Evolutionary conservation across 2,888 invertebrate genomes (phyloP), one percentile per base, ranked within the genome.

Genomic region (Hyposoter dolosus): DNA sequence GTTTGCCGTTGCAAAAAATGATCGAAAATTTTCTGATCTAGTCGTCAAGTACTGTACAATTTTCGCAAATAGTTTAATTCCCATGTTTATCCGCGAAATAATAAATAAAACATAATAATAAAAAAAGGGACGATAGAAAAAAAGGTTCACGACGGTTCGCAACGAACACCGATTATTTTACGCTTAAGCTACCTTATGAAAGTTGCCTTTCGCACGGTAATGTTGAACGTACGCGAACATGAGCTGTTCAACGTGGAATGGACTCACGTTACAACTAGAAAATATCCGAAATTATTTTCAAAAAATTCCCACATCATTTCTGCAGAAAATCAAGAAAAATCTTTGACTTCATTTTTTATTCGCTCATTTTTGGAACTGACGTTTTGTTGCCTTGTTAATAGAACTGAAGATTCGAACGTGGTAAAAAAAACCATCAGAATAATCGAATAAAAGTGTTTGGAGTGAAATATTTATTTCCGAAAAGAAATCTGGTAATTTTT

Each of bases 141-240:
- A 66, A 40, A 53, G 43, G n/a, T 69, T 23, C 7, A 60, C 32
- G 78, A 83, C 66, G 74, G 69, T 85, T 85, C 63, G 68, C 68
- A 78, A 82, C 82, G 84, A n/a, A 32, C 66, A 69, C 45, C 85
- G 78, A 85, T 85, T 85, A 85, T 85, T 85, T 82, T 53, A 69
- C 85, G 82, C 85, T 85, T 82, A 85, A 78, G 85, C 71, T 66
- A 74, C 74, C 50, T 56, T 75, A 71, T 53, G 75, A 71, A 80
- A 35, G 75, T 65, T 80, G n/a, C 56, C 32, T 68, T 32, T 72
- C 45, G 78, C 69, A 35, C 32, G 6, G 15, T 71, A 45, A 23
- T 23, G 28, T 69, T 19, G 19, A 7, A 47, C 28, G 32, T n/a
- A n/a, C 32, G 28, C 23, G 15, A 15, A 23, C 28, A 50, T 7